These are phyloP conservation scores for Atta cephalotes DNA, from an alignment of 1,140 invertebrate species.

Conservation along the genomic window DNA sequence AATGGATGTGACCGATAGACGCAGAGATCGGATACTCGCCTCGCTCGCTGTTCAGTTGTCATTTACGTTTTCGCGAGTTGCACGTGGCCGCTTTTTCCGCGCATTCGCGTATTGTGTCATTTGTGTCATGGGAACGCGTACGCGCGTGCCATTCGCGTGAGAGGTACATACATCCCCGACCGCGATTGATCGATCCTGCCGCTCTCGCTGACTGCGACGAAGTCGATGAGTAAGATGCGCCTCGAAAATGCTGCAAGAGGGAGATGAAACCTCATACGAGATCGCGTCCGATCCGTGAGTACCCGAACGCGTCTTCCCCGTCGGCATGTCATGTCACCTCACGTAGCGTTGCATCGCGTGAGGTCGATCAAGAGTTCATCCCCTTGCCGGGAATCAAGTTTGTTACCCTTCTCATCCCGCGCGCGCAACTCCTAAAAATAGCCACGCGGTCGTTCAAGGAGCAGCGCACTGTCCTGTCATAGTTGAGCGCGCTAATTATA, in stretches of 20 bases:
- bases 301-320: background rate
- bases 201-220: constrained; percentile 2
- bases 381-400: background rate
- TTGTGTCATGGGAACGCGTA: constrained; percentile 57
- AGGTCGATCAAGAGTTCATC: background rate
- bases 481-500: constrained; percentile 73
- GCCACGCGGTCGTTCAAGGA: constrained; percentile 62
- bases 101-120: background rate
- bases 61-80: constrained; percentile 41
- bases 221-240: constrained; percentile 80
- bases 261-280: constrained; percentile 81
- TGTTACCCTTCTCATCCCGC: constrained; percentile 7
- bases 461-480: constrained; percentile 61
- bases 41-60: constrained; percentile 57
- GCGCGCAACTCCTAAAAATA: constrained; percentile 76
- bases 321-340: background rate
- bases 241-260: constrained; percentile 83
- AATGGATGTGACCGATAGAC: too few species aligned
- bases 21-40: too few species aligned
- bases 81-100: constrained; percentile 23
- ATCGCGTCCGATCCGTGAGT: constrained; percentile 80
- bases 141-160: constrained; percentile 37
- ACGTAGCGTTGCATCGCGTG: too few species aligned
- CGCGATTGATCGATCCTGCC: background rate
- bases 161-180: too few species aligned